Evolutionary conservation across 92 coral and sea anemone species (phyloP), one percentile per base, ranked within the genome.

Genomic region (Plumapathes pennacea): DNA sequence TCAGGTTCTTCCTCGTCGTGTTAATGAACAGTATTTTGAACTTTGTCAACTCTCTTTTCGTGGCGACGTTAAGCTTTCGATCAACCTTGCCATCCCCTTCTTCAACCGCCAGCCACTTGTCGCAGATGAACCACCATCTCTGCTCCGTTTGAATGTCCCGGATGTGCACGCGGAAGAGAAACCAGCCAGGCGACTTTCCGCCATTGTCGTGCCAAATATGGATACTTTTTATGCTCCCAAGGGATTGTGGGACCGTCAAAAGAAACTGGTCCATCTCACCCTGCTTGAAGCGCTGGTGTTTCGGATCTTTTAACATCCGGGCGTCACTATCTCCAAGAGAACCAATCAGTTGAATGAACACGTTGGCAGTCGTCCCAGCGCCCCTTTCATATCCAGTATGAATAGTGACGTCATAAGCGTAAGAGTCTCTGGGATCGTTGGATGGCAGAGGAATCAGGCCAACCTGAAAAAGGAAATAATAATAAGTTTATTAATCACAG

Each of bases 171-270:
- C 90, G 87, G 40, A 87, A 83, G 12, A 90, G 61, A 57, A 78
- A 83, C 90, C 96, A 88, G 10, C 81, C 80, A 25, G 97, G 97
- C 4, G 88, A 83, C 11, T 65, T 69, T 2, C 97, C 97, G 2
- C 70, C 51, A 50, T 90, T 90, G 58, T 90, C 75, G 58, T 90
- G 97, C 97, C 97, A 90, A n/a, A 90, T 59, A 36, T 78, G 88
- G 21, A 90, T 78, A 33, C 79, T 81, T 31, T 76, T 76, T 1
- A 90, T 57, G 33, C 47, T 62, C 4, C 97, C 97, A 40, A 90
- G 81, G 20, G 95, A 64, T 59, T 81, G 89, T 3, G 97, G 95
- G 5, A 78, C 83, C 29, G 97, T 89, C 19, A 90, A 58, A 29
- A 90, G 51, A 45, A 90, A 90, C 54, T 82, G 88, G 69, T 89